phyloP scores from a whole-genome alignment of 2,797 vertebrate species.

The Perodicticus potto region DNA sequence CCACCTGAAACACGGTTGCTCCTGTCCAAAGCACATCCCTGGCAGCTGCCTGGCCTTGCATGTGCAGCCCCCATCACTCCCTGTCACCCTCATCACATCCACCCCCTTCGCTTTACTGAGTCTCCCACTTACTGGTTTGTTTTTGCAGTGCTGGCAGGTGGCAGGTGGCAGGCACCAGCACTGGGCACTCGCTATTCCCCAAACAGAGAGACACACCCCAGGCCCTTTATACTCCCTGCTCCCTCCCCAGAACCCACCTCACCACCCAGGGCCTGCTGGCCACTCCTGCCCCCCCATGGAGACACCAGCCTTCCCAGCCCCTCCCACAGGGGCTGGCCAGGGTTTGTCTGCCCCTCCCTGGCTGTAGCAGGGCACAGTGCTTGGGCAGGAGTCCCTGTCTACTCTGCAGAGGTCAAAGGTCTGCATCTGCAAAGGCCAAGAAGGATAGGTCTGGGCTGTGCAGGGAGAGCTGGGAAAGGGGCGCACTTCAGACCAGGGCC shows the following conservation, averaged over 20 bases:
- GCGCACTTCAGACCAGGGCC: accelerated
- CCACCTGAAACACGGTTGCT: neutral
- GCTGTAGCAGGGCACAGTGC: neutral
- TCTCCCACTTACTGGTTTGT: neutral
- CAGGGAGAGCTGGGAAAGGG: neutral
- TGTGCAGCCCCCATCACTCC: neutral
- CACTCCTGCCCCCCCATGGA: neutral
- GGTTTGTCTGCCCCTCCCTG: no score
- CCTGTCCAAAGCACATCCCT: neutral
- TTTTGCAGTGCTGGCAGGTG: neutral
- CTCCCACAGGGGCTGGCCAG: neutral
- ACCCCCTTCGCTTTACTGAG: neutral
- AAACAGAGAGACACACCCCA: neutral
- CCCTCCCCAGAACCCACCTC: neutral
- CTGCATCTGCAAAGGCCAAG: neutral
- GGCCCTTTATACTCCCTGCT: neutral
- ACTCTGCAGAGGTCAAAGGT: neutral
- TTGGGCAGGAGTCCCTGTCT: neutral
- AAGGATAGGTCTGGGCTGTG: accelerated
- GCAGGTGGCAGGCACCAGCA: accelerated
- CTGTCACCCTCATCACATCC: neutral
- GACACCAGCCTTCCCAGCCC: neutral
- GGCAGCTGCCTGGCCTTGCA: neutral
- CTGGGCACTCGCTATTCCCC: no score
- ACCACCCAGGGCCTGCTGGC: neutral